Evolutionary conservation across 2,113 vertebrate species (phyloP).

Genomic region (Cardinalis cardinalis): DNA sequence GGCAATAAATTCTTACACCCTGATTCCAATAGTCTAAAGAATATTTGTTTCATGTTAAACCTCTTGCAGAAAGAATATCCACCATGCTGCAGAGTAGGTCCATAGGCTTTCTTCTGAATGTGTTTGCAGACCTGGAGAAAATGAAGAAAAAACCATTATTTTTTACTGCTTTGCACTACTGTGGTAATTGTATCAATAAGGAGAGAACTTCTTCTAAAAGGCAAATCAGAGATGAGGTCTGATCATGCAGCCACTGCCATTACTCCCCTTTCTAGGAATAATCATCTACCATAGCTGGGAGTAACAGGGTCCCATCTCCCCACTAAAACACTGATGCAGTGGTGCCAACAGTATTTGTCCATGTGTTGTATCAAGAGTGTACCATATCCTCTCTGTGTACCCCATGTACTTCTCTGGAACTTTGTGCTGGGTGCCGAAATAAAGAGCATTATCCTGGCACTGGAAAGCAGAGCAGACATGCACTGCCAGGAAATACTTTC

Average conservation of each 20-base stretch:
- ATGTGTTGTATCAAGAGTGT: neutral
- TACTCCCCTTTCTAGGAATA: neutral
- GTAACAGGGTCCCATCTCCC: neutral
- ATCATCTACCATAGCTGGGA: neutral
- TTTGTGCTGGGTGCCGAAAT: neutral
- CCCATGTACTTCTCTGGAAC: neutral
- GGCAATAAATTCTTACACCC: neutral
- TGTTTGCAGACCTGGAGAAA: neutral
- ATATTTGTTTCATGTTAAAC: neutral
- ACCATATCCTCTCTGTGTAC: fast-evolving
- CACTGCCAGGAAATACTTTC: too few species aligned
- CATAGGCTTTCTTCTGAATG: neutral
- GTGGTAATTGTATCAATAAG: neutral
- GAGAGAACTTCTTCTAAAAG: neutral
- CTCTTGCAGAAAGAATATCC: neutral
- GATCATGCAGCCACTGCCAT: neutral
- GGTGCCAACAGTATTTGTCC: neutral
- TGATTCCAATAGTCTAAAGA: neutral
- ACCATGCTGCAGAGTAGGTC: neutral
- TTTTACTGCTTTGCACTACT: neutral
- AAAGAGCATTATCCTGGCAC: neutral
- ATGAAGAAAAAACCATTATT: fast-evolving
- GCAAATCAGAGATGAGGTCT: neutral
- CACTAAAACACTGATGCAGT: neutral
- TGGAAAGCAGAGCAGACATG: neutral